Percentiles rank a stretch among this genome's conserved stretches.
phyloP scores from a whole-genome alignment of 2,797 vertebrate genomes.

The Hephaestus fuliginosus region DNA sequence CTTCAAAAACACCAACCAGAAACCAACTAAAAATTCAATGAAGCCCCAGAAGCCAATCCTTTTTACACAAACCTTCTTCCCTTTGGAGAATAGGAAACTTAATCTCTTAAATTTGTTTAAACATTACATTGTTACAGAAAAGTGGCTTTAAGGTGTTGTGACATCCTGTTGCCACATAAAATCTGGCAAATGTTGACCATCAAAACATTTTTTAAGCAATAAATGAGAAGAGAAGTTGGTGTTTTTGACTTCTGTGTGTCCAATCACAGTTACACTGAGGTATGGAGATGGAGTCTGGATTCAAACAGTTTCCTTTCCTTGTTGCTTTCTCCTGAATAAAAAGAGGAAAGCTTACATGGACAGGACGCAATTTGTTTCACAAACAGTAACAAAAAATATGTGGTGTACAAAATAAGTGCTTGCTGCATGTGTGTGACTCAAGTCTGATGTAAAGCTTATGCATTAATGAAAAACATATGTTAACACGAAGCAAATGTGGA shows the following conservation, averaged over 20 bases:
- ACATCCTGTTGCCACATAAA: background rate
- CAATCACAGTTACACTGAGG: slow-evolving; percentile 18
- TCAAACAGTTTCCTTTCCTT: slow-evolving; percentile 16
- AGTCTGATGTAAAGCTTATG: slow-evolving; percentile 16
- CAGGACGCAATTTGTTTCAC: background rate
- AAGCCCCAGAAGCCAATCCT: background rate
- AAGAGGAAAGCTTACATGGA: background rate
- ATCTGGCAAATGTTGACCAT: background rate
- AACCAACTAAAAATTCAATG: slow-evolving; percentile 6
- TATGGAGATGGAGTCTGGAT: slow-evolving; percentile 8
- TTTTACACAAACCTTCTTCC: slow-evolving; percentile 16
- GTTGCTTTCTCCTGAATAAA: background rate
- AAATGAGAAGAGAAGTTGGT: background rate
- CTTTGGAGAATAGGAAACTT: background rate
- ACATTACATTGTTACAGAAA: slow-evolving; percentile 26
- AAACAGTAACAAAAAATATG: slow-evolving; percentile 20
- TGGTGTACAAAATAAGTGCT: slow-evolving; percentile 53
- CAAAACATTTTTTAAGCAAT: background rate
- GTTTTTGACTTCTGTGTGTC: background rate
- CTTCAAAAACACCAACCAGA: slow-evolving; percentile 13
- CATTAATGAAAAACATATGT: slow-evolving; percentile 8
- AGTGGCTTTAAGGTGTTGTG: background rate
- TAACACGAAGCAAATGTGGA: background rate
- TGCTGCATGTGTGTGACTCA: background rate
- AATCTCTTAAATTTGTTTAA: slow-evolving; percentile 14